phyloP scores from a whole-genome alignment of 2,113 vertebrate genomes.

The Haliaeetus leucogaster region DNA sequence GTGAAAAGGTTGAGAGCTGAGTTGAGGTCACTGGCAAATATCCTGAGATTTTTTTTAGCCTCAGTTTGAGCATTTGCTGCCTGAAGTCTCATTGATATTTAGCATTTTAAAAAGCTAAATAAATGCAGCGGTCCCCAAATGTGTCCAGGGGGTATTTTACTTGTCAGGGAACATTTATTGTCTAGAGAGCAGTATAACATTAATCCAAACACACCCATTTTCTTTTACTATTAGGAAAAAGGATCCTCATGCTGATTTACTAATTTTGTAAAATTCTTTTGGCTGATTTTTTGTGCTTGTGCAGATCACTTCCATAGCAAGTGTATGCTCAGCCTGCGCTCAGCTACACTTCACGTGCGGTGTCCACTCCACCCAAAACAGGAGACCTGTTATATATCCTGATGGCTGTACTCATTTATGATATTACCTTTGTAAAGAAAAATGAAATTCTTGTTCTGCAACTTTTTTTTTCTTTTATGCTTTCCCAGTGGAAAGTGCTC shows the following conservation, averaged over 20 bases:
- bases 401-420: not conserved
- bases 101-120: not conserved
- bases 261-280: not conserved
- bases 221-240: not conserved
- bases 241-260: not conserved
- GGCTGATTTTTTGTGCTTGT: not conserved
- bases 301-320: not conserved
- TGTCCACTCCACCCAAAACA: rapidly evolving
- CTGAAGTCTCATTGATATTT: not conserved
- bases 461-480: not conserved
- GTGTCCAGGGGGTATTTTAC: rapidly evolving
- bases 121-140: rapidly evolving
- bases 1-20: not conserved
- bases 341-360: rapidly evolving
- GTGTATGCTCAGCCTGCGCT: not conserved
- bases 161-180: not conserved
- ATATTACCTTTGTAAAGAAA: not conserved
- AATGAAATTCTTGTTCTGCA: not conserved
- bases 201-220: not conserved
- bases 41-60: not conserved
- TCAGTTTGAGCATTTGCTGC: not conserved
- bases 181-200: not conserved
- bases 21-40: not conserved
- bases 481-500: not conserved
- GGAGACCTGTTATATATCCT: not conserved